Evolutionary conservation across 2,113 vertebrate species (phyloP).

Genomic region (Gnathochromis pfefferi): DNA sequence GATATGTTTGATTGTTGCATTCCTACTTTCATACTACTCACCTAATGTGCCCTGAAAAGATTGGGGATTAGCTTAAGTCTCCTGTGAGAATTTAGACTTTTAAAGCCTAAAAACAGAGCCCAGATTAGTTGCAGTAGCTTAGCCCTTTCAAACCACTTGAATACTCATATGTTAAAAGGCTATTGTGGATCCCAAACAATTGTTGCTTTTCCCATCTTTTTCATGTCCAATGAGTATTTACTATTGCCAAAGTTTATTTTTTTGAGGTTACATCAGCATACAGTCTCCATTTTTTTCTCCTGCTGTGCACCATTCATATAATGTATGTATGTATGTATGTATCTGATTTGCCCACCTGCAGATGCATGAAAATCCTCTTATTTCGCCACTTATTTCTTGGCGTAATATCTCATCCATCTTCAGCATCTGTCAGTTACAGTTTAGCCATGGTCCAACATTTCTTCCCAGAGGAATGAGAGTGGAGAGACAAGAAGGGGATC

Average conservation of each 20-base stretch:
- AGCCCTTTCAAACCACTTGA: background rate
- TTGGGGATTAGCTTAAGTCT: background rate
- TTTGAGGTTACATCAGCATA: background rate
- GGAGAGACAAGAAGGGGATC: background rate
- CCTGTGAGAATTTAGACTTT: background rate
- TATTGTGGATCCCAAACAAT: background rate
- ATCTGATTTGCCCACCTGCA: background rate
- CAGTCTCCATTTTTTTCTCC: background rate
- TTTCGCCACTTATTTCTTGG: background rate
- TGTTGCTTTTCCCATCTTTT: background rate
- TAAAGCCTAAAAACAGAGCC: background rate
- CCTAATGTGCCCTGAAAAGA: background rate
- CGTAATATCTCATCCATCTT: slow-evolving; percentile 4
- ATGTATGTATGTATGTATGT: background rate
- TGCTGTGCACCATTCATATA: background rate
- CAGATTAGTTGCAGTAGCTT: background rate
- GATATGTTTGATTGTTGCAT: background rate
- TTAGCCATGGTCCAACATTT: background rate
- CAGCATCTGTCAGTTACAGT: background rate
- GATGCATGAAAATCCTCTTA: background rate
- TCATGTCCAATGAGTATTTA: background rate
- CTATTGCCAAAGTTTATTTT: background rate
- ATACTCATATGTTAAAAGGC: background rate
- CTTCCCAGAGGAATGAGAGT: background rate
- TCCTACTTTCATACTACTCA: background rate